These are phyloP conservation scores for Heliconius ethilla DNA, from an alignment of 2,888 invertebrate species.

Conservation along the genomic window DNA sequence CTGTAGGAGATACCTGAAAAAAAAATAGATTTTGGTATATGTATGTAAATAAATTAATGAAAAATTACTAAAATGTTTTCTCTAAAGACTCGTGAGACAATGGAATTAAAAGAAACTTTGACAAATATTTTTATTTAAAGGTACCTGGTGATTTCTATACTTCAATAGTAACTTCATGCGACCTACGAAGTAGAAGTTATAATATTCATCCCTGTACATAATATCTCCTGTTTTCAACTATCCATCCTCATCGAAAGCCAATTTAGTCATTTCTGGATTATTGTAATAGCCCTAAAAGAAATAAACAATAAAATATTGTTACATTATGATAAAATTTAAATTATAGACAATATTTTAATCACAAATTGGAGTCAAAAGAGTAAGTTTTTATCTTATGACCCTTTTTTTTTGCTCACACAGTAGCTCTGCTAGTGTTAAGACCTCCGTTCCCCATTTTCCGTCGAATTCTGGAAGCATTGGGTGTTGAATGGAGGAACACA, in stretches of 20 bases:
- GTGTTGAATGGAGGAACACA: too few species aligned
- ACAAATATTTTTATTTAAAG: neutral
- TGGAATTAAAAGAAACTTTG: neutral
- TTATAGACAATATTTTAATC: neutral
- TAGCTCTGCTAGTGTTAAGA: too few species aligned
- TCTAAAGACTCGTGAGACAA: too few species aligned
- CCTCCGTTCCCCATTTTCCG: too few species aligned
- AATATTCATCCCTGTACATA: slow-evolving; percentile 74
- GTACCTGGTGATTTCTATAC: slow-evolving; percentile 74
- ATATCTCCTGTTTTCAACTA: slow-evolving; percentile 80
- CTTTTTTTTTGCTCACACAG: too few species aligned
- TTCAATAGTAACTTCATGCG: slow-evolving; percentile 79
- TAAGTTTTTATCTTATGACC: neutral
- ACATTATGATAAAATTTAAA: too few species aligned
- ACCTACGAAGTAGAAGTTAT: slow-evolving; percentile 75
- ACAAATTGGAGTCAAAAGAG: neutral
- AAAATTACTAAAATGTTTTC: too few species aligned
- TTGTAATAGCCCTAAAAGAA: slow-evolving; percentile 69
- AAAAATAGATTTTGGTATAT: neutral
- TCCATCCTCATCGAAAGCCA: slow-evolving; percentile 67
- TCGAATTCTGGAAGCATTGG: too few species aligned
- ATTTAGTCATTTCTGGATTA: slow-evolving; percentile 65
- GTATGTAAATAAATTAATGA: neutral
- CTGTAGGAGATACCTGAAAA: slow-evolving; percentile 61
- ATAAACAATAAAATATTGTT: too few species aligned